Evolutionary conservation across 2,113 vertebrate species (phyloP).

Genomic region (Myotis lucifugus): DNA sequence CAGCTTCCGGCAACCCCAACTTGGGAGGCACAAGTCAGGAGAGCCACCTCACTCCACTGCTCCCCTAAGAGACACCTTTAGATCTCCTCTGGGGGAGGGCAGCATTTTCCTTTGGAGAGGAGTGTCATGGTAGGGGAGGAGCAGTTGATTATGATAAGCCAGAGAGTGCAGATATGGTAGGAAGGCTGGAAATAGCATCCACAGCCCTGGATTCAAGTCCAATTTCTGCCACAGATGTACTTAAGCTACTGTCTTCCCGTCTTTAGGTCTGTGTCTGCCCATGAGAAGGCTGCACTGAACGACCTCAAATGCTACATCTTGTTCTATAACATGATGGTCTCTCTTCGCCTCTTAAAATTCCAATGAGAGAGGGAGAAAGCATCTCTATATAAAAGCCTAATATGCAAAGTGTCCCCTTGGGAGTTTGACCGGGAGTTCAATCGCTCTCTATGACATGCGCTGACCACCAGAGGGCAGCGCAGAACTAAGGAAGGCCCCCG

Average conservation of each 20-base stretch:
- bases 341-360: background rate
- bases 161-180: background rate
- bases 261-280: background rate
- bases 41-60: background rate
- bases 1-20: background rate
- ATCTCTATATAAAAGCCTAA: too few relatives aligned
- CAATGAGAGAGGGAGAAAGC: background rate
- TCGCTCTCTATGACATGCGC: too few relatives aligned
- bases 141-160: background rate
- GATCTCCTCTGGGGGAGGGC: too few relatives aligned
- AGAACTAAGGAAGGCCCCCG: too few relatives aligned
- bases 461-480: too few relatives aligned
- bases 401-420: too few relatives aligned
- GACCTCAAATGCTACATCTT: accelerated
- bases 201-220: background rate
- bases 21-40: background rate
- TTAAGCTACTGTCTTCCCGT: too few relatives aligned
- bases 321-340: background rate
- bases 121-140: accelerated
- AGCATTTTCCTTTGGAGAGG: background rate
- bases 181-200: background rate
- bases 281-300: background rate
- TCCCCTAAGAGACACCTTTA: background rate
- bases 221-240: background rate
- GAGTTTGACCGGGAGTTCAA: too few relatives aligned